Evolutionary conservation across 1,140 invertebrate genomes (phyloP).

Genomic region (Lepidurus arcticus): DNA sequence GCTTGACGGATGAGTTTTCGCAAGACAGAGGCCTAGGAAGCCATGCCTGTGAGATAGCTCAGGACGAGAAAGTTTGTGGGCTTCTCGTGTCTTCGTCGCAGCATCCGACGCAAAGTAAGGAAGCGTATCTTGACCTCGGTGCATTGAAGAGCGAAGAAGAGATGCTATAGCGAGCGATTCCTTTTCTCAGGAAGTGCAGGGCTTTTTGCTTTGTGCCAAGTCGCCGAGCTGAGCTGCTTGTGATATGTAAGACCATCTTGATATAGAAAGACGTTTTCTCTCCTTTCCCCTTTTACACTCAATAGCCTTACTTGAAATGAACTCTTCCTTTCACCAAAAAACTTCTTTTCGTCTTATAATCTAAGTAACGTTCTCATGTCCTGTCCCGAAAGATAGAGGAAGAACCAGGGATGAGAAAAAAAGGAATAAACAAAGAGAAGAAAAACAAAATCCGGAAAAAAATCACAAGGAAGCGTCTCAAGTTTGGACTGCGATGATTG

Average conservation of each 20-base stretch:
- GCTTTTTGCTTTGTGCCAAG: conserved; percentile 4
- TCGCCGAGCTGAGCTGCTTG: not conserved
- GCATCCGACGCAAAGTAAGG: not conserved
- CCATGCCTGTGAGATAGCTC: not conserved
- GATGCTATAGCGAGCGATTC: not conserved
- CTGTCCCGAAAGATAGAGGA: too few relatives aligned
- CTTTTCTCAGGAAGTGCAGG: not conserved
- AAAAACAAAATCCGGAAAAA: too few relatives aligned
- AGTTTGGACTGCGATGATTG: too few relatives aligned
- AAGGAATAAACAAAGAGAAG: too few relatives aligned
- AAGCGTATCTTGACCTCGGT: not conserved
- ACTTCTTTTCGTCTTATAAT: not conserved
- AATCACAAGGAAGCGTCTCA: too few relatives aligned
- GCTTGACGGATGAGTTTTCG: conserved; percentile 11
- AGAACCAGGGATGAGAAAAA: too few relatives aligned
- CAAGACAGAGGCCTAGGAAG: not conserved
- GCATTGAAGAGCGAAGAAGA: not conserved
- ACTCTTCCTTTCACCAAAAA: not conserved
- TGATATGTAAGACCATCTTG: conserved; percentile 6
- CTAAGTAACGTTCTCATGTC: too few relatives aligned
- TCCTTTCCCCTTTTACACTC: not conserved
- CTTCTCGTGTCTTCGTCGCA: not conserved
- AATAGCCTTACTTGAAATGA: not conserved
- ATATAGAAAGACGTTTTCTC: not conserved
- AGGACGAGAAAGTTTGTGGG: not conserved